Evolutionary conservation across 2,113 vertebrate species (phyloP).

Genomic region (Camelus bactrianus): DNA sequence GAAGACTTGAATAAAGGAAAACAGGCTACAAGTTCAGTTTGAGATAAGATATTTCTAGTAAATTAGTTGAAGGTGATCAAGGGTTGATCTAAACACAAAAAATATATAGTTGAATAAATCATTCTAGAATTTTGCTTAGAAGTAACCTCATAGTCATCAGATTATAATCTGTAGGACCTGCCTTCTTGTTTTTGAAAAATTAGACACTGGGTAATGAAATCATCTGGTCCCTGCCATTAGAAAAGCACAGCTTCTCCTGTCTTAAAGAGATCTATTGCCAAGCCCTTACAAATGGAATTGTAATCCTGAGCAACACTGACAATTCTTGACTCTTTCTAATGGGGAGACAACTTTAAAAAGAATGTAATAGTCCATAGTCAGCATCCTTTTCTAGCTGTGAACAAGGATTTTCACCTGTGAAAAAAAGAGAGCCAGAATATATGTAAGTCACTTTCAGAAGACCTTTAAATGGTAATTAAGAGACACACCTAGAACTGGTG

Average conservation of each 20-base stretch:
- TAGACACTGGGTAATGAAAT: background rate
- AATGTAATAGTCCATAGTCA: background rate
- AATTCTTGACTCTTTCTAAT: conserved; percentile 17
- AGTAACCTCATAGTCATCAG: background rate
- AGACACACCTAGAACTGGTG: conserved; percentile 57
- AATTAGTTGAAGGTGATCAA: conserved; percentile 19
- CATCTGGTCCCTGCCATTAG: background rate
- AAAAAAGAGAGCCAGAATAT: background rate
- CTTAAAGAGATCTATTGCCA: background rate
- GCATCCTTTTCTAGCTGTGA: background rate
- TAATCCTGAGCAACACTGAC: background rate
- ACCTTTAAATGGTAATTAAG: conserved; percentile 67
- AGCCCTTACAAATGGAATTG: background rate
- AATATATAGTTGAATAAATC: background rate
- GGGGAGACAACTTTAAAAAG: background rate
- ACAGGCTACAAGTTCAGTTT: background rate
- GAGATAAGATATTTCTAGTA: background rate
- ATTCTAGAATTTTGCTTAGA: conserved; percentile 9
- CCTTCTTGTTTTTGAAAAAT: conserved; percentile 46
- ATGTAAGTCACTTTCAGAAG: conserved; percentile 66
- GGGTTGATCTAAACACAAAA: background rate
- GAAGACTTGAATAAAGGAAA: background rate
- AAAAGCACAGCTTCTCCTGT: background rate
- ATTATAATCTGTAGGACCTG: background rate
- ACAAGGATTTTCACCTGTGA: background rate